Percentiles rank a stretch among this genome's conserved stretches.
Evolutionary conservation across 2,113 vertebrate genomes (phyloP).

Genomic region (Pomatorhinus ruficollis): DNA sequence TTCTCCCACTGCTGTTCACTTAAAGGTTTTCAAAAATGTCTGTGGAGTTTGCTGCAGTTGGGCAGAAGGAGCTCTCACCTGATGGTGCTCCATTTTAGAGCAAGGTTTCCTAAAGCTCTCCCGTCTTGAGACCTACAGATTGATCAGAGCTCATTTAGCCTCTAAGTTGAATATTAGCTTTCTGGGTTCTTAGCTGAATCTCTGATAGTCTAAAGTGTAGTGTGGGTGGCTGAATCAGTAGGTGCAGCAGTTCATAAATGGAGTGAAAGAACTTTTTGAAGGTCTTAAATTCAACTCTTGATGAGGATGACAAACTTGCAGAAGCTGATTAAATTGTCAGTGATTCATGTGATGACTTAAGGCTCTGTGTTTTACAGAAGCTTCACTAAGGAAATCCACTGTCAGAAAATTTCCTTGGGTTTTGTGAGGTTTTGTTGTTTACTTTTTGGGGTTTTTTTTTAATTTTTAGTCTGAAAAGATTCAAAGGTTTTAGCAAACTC

Average conservation of each 20-base stretch:
- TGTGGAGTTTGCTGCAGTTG: neutral
- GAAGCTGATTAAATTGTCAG: slow-evolving; percentile 74
- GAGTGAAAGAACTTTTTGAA: slow-evolving; percentile 43
- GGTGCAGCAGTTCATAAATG: slow-evolving; percentile 39
- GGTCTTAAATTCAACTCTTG: slow-evolving; percentile 46
- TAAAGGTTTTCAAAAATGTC: neutral
- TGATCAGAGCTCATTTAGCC: neutral
- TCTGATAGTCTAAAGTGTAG: slow-evolving; percentile 4
- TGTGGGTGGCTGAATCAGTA: slow-evolving; percentile 45
- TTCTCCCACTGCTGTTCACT: neutral
- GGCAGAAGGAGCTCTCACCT: neutral
- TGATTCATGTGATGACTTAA: slow-evolving; percentile 63
- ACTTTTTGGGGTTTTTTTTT: neutral
- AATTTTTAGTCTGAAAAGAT: neutral
- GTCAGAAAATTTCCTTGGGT: neutral
- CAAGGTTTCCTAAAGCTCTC: neutral
- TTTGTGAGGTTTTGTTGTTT: neutral
- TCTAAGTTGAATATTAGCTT: neutral
- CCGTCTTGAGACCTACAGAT: neutral
- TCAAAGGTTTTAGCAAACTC: neutral
- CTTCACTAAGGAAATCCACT: slow-evolving; percentile 41
- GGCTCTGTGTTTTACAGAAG: slow-evolving; percentile 52
- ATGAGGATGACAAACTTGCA: slow-evolving; percentile 63
- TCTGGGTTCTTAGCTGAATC: slow-evolving; percentile 4
- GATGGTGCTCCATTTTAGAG: neutral